Base-by-base conservation (phyloP, 2,888 invertebrate genomes). In the Hirtodrosophila trivittata region DNA sequence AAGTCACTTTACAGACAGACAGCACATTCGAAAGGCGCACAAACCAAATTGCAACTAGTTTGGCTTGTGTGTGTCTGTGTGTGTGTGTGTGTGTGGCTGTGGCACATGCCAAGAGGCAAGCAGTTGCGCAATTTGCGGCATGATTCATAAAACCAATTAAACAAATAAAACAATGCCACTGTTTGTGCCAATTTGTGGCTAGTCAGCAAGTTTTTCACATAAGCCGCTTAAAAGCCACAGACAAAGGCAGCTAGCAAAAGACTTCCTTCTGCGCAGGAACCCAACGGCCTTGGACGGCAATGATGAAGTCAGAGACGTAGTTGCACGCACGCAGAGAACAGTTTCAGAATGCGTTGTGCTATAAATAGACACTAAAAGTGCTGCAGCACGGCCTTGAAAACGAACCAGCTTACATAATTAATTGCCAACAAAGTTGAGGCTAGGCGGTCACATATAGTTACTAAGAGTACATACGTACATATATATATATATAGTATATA, bases 321-420 rank as follows among this genome's bases (percentile, higher is more conserved):
- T 67, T 55, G 42, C 63, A 76, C 71, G 75, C 69, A 78, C 71
- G 83, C 68, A 76, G 65, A 80, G 76, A 83, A 83, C 76, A 71
- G 76, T 82, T 82, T 73, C 63, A 66, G 67, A 56, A 65, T 65
- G 47, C 63, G 64, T 52, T 52, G 49, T 54, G 77, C 72, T 80
- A 80, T 66, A 80, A 80, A 83, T 83, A 82, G 62, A 63, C 8
- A 83, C 77, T 83, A 77, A 64, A 63, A 8, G 10, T 6, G 18
- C 37, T 9, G 28, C 50, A 42, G 43, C 46, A 33, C 55, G 75
- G 58, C 83, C 82, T 87, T 82, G 78, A 42, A 42, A 42, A 28
- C 45, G 42, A 39, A 28, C 58, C 60, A 38, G 59, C 86, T 82
- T 82, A 82, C 82, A 82, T 87, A 87, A 82, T 87, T 85, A 87